Evolutionary conservation across 2,888 invertebrate genomes (phyloP), one percentile per base, ranked within the genome.

Genomic region (Ceratothoa steindachneri): DNA sequence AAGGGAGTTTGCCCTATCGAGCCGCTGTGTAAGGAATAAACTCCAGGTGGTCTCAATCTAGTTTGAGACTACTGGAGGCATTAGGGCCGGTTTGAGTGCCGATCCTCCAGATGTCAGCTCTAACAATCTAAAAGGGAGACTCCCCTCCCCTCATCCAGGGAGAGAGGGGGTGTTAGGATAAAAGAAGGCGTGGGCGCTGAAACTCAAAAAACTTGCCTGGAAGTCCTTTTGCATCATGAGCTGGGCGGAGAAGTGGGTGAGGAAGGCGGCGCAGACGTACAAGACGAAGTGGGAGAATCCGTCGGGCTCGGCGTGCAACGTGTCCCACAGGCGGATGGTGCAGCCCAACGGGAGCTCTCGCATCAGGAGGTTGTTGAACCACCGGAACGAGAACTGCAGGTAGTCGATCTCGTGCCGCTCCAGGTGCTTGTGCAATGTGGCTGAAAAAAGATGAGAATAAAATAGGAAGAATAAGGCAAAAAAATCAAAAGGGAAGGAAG

Each of bases 311-410:
- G 98, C 96, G 81, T 97, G 88, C 87, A 99, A 99, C 1, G 99
- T 99, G 86, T 99, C 99, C 99, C 99, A 99, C 24, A 99, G 87
- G 65, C 99, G 89, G 55, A 67, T 24, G 71, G 97, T 96, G 85
- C 98, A 99, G 67, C 94, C 89, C 19, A 99, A 88, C 2, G 99
- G 99, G 81, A 99, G 89, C 87, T 99, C 99, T 80, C 99, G 87
- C 81, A 99, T 99, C 76, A 99, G 88, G 71, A 99, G 88, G 87
- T 99, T 99, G 86, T 99, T 99, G 93, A 99, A 95, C 99, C 99
- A 99, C 19, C 99, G 91, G 87, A 99, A 99, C 0, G 98, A 95
- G 86, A 99, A 99, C 86, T 99, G 98, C 64, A 99, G 89, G 86
- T 97, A 99, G 86, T 99, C 97, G 4, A 99, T 95, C 72, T 93